Base-by-base conservation (phyloP, 2,797 vertebrate genomes). In the Serranus cabrilla region DNA sequence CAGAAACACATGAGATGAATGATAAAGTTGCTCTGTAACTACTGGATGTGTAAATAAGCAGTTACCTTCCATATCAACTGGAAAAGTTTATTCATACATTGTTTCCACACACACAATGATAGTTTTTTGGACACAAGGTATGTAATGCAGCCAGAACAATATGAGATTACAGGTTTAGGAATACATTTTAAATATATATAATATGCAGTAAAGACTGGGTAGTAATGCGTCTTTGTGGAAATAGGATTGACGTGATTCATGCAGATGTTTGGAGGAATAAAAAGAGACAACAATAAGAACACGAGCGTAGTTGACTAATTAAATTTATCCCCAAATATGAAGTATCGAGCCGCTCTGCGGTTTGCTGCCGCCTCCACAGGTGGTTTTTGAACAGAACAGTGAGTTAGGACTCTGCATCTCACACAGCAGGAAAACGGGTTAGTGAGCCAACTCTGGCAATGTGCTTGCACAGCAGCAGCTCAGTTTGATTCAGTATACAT, bases 401-500 rank as follows among this genome's bases (percentile, higher is more conserved):
- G 21, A 60, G 52, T 16, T 50, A 59, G 57, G 27, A 51, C 47
- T 51, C 63, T 52, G n/a, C 49, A 17, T 54, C 37, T 70, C 55
- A 61, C 34, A 60, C 23, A 71, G 73, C 21, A 71, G 65, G 50
- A 45, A 17, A 58, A 55, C 54, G 27, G 34, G 56, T 71, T 34
- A 46, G 43, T 63, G 42, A 74, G 60, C 43, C 59, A 66, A 54
- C 60, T 67, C 59, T 70, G 47, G 9, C 37, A 31, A 64, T 83
- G 18, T 73, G 73, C 67, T 70, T 70, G 37, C 60, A 76, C 58
- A 80, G 57, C 57, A 65, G 71, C 25, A 40, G 60, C 17, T 71
- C 67, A 47, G 45, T 71, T 39, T 80, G 27, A 65, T 75, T 81
- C 73, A 60, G 46, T 75, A 25, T 59, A 63, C 14, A 77, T 83